phyloP scores from a whole-genome alignment of 2,888 invertebrate species.

The Mellilla xanthometata region DNA sequence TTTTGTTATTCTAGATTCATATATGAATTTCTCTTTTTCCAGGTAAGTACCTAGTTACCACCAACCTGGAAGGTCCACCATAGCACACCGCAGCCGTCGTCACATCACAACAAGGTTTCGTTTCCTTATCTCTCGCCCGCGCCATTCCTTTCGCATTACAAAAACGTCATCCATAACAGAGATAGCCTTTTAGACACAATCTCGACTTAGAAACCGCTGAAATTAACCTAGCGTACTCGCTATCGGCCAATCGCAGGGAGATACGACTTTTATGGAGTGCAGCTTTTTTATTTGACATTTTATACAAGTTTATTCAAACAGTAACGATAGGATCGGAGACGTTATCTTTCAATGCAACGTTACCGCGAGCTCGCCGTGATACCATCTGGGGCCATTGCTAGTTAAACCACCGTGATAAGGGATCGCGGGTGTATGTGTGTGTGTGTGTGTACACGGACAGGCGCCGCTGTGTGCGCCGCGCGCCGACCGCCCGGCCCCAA shows the following conservation, averaged over 20 bases:
- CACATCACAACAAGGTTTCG: conserved; percentile 6
- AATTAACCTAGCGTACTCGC: conserved; percentile 40
- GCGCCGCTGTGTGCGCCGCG: conserved; percentile 58
- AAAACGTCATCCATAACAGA: conserved; percentile 30
- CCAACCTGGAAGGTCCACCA: background rate
- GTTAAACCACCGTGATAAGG: conserved; percentile 80
- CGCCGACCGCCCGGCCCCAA: conserved; percentile 59
- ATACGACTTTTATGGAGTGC: conserved; percentile 70
- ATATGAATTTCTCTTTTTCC: conserved; percentile 5
- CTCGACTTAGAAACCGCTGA: conserved; percentile 36
- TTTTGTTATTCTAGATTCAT: background rate
- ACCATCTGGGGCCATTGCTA: conserved; percentile 80
- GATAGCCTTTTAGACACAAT: conserved; percentile 32
- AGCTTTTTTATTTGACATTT: conserved; percentile 82
- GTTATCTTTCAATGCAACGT: conserved; percentile 83
- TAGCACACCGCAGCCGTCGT: background rate
- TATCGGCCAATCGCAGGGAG: conserved; percentile 65
- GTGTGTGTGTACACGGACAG: conserved; percentile 36
- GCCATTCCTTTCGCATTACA: conserved; percentile 16
- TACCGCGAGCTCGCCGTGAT: conserved; percentile 78
- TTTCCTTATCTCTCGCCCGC: conserved; percentile 8
- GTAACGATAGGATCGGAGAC: conserved; percentile 75
- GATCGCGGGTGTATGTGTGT: conserved; percentile 66
- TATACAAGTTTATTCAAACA: conserved; percentile 83
- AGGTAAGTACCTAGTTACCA: conserved; percentile 15